Percentiles rank a stretch among this genome's conserved stretches.
phyloP scores from a whole-genome alignment of 1,140 invertebrate species.

The Hycleus phaleratus region DNA sequence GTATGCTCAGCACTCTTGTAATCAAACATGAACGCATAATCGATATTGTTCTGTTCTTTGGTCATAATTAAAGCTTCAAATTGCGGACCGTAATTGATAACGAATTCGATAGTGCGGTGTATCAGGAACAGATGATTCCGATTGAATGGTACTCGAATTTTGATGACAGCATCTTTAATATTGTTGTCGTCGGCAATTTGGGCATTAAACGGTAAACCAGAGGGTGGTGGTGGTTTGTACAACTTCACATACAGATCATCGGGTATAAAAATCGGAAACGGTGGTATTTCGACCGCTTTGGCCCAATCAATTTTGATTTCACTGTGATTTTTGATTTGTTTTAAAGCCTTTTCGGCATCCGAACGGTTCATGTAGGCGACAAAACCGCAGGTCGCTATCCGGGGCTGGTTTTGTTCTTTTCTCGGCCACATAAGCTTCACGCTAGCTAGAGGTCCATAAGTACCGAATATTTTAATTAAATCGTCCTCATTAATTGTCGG shows the following conservation, averaged over 20 bases:
- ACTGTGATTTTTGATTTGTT: conserved; percentile 74
- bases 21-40: conserved; percentile 94
- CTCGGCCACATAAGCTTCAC: conserved; percentile 92
- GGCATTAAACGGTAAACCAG: conserved; percentile 94
- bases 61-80: conserved; percentile 99
- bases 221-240: conserved; percentile 66
- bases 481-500: conserved; percentile 79
- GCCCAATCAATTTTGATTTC: conserved; percentile 99
- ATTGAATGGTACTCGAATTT: conserved; percentile 80
- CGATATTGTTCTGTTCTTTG: conserved; percentile 90
- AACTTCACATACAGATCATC: conserved; percentile 74
- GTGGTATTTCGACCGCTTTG: conserved; percentile 86
- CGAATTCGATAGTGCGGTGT: conserved; percentile 98
- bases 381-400: conserved; percentile 70
- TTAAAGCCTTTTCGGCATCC: conserved; percentile 77
- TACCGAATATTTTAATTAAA: conserved; percentile 81
- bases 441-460: conserved; percentile 79
- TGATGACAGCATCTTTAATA: conserved; percentile 70
- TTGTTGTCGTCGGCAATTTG: conserved; percentile 46
- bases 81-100: conserved; percentile 95
- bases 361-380: conserved; percentile 85
- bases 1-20: conserved; percentile 93
- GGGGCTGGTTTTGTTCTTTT: conserved; percentile 20
- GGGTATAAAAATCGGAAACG: conserved; percentile 94
- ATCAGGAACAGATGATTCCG: conserved; percentile 67